These are phyloP conservation scores for Neoniphon sammara DNA, from an alignment of 2,797 vertebrate genomes.

Conservation along the genomic window DNA sequence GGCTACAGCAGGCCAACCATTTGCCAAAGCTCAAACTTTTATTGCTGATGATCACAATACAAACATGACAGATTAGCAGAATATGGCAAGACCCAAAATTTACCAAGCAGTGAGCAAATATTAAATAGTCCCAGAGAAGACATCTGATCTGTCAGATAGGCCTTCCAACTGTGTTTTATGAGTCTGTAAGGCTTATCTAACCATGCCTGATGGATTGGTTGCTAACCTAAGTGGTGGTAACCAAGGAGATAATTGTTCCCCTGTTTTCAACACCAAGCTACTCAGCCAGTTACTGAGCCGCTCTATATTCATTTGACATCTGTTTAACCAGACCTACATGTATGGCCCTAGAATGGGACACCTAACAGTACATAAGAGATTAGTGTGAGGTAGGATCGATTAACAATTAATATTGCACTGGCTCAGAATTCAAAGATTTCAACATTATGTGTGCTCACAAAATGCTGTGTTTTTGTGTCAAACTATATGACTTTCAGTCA, in stretches of 20 bases:
- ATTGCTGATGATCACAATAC: neutral
- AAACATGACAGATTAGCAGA: neutral
- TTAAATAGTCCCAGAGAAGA: neutral
- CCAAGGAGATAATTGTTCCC: constrained; percentile 13
- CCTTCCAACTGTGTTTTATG: neutral
- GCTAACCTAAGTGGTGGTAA: constrained; percentile 2
- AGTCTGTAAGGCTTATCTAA: constrained; percentile 1
- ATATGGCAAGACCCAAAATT: neutral
- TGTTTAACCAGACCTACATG: neutral
- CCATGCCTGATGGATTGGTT: constrained; percentile 7
- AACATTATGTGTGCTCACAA: too few relatives aligned
- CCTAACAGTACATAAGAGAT: neutral
- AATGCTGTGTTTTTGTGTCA: too few relatives aligned
- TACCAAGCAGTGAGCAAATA: neutral
- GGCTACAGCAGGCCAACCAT: neutral
- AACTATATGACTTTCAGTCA: too few relatives aligned
- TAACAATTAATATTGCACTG: too few relatives aligned
- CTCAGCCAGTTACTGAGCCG: neutral
- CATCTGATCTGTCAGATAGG: neutral
- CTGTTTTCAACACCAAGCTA: neutral
- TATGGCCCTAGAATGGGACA: neutral
- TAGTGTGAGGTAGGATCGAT: too few relatives aligned
- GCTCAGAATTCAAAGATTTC: too few relatives aligned
- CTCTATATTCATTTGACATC: too few relatives aligned
- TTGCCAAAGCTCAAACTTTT: neutral